Conservation (phyloP, 2,797 vertebrate species). For the Enteromius paludinosus region DNA sequence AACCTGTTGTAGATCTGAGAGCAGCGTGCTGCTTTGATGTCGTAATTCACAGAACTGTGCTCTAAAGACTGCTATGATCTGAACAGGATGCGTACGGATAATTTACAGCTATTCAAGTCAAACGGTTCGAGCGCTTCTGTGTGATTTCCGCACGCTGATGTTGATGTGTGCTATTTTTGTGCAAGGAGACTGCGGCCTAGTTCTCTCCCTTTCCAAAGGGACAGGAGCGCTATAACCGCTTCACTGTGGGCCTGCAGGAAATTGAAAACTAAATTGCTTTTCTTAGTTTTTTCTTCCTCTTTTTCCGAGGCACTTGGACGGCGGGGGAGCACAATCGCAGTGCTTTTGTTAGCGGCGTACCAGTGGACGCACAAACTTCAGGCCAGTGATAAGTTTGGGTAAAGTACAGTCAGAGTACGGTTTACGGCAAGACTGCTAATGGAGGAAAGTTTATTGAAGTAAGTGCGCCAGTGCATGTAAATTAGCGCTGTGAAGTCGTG, state of each 20-base stretch:
- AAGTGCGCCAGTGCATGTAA: slow-evolving; percentile 21
- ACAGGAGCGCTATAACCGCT: slow-evolving; percentile 74
- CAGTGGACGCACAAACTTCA: slow-evolving; percentile 28
- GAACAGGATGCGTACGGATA: slow-evolving; percentile 22
- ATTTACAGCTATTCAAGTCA: slow-evolving; percentile 20
- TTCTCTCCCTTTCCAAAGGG: slow-evolving; percentile 74
- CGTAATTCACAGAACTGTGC: slow-evolving; percentile 13
- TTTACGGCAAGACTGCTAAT: slow-evolving; percentile 22
- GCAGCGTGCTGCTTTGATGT: slow-evolving; percentile 16
- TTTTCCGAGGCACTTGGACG: slow-evolving; percentile 50
- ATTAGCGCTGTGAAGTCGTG: slow-evolving; percentile 13
- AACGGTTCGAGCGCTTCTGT: slow-evolving; percentile 11
- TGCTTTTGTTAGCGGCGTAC: slow-evolving; percentile 48
- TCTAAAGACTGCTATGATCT: slow-evolving; percentile 31
- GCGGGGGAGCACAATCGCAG: slow-evolving; percentile 7
- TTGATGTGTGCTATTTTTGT: slow-evolving; percentile 73
- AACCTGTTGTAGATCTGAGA: slow-evolving; percentile 12
- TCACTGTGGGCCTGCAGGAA: slow-evolving; percentile 78
- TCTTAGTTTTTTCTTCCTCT: slow-evolving; percentile 68
- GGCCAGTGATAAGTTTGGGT: slow-evolving; percentile 25
- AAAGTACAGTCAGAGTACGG: background rate
- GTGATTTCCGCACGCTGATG: slow-evolving; percentile 58
- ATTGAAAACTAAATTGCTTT: slow-evolving; percentile 82
- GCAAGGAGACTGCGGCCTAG: slow-evolving; percentile 78
- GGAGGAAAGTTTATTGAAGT: background rate